Evolutionary conservation across 1,140 invertebrate genomes (phyloP), one percentile per base, ranked within the genome.

Genomic region (Delia radicum): DNA sequence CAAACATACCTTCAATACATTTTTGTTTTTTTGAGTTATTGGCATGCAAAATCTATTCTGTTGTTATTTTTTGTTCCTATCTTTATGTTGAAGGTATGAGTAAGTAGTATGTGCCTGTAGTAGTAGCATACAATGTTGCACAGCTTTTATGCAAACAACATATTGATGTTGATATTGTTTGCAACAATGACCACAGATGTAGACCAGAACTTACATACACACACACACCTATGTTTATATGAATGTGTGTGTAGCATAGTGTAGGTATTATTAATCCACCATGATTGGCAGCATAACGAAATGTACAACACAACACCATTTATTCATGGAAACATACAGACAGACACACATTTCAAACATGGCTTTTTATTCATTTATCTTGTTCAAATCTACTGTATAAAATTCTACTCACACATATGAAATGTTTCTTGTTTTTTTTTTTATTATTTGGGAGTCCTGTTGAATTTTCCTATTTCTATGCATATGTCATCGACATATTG

Each of bases 261-360:
- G 10, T 21, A 55, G 37, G 31, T 33, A 69, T 69, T 69, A 69
- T 69, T 69, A 69, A 69, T 69, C 65, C 65, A 33, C 65, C 65
- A 69, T 69, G 65, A 69, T 69, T 69, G 65, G 65, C 65, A 69
- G 65, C 65, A 69, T 69, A 69, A 69, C 65, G 65, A 69, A 69
- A 69, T 69, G 65, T 31, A 69, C 65, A 69, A 69, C 65, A 33
- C 29, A 69, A 69, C 29, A 69, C 65, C 65, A 69, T 69, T 69
- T 69, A 69, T 69, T 69, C 65, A 69, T 37, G 6, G n/a, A 18
- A 69, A 21, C 10, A 18, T 55, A 37, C n/a, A 55, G 48, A 7
- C 24, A 55, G 18, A 21, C n/a, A 55, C 18, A 55, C 48, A n/a
- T 55, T 69, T 69, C 65, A 69, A 69, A 69, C 65, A 69, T 69